Base-by-base conservation (phyloP, 2,888 invertebrate species). In the Caenorhabditis sp. region DNA sequence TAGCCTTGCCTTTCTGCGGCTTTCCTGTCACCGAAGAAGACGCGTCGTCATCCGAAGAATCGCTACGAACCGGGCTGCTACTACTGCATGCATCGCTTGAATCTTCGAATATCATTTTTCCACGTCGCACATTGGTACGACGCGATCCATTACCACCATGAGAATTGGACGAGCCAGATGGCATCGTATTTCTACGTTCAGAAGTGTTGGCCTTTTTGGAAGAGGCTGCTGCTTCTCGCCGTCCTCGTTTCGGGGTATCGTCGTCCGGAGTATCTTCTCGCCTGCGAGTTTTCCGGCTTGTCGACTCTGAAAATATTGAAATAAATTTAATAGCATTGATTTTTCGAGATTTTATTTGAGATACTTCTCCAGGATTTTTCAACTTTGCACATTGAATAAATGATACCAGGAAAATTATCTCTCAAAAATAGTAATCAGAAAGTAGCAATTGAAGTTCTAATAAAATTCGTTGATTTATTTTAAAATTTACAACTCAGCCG, bases 221-320 rank as follows among this genome's bases (percentile, higher is more conserved):
- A 8, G 52, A 23, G 1, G 65, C 56, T n/a, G 60, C 50, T 26
- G 53, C 60, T 50, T 31, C 17, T 36, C 20, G 17, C 5, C 57
- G 10, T 7, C 57, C 57, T 25, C 57, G 10, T 25, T 36, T 31
- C 20, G 64, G 59, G 27, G n/a, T 25, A 26, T 66, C 70, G 17
- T 70, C 70, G 8, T 66, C 70, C 12, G 70, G 70, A 49, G 65
- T n/a, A 2, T 62, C 65, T n/a, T 70, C 70, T 12, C 63, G 65
- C 12, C 21, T 56, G 20, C 21, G 43, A 4, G 27, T 25, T 23
- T 25, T 50, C 26, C 38, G n/a, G 62, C 3, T 43, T 10, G 3
- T 21, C 52, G 52, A 12, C 5, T 68, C 68, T 68, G 54, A 0
- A 68, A 68, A 27, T n/a, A n/a, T n/a, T n/a, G n/a, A n/a, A 26